These are phyloP conservation scores for Hipposideros armiger DNA, from an alignment of 2,113 vertebrate species.

Conservation along the genomic window DNA sequence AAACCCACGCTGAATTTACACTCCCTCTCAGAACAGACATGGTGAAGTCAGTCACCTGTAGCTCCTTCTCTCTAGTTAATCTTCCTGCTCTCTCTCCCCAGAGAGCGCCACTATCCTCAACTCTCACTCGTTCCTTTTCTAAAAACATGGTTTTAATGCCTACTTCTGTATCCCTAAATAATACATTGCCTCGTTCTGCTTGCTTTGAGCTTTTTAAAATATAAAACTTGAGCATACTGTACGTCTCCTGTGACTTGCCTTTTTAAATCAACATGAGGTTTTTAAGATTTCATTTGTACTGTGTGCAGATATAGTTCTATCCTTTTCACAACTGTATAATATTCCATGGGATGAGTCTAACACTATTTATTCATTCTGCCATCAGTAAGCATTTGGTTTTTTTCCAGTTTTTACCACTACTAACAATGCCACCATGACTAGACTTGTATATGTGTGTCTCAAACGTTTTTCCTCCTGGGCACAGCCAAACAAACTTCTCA, in stretches of 20 bases:
- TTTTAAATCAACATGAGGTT: background rate
- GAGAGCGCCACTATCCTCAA: background rate
- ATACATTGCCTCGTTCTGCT: background rate
- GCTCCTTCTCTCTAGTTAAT: too few species aligned
- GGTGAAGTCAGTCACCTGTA: background rate
- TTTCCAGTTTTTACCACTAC: background rate
- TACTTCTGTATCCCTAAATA: background rate
- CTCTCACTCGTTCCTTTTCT: background rate
- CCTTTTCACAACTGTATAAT: background rate
- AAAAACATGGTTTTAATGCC: background rate
- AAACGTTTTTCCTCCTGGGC: background rate
- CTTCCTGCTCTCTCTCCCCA: background rate
- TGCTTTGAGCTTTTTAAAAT: background rate
- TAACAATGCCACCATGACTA: background rate
- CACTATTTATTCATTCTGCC: background rate
- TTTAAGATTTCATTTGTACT: conserved; percentile 20
- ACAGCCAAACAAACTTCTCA: background rate
- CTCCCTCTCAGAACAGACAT: background rate
- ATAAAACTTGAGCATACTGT: background rate
- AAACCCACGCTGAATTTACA: background rate
- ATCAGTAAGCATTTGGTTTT: background rate
- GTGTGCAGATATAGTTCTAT: background rate
- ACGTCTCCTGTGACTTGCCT: background rate
- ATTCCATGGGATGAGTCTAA: background rate
- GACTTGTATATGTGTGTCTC: background rate